Evolutionary conservation across 2,113 vertebrate species (phyloP), one percentile per base, ranked within the genome.

Genomic region (Campylomormyrus tamandua): DNA sequence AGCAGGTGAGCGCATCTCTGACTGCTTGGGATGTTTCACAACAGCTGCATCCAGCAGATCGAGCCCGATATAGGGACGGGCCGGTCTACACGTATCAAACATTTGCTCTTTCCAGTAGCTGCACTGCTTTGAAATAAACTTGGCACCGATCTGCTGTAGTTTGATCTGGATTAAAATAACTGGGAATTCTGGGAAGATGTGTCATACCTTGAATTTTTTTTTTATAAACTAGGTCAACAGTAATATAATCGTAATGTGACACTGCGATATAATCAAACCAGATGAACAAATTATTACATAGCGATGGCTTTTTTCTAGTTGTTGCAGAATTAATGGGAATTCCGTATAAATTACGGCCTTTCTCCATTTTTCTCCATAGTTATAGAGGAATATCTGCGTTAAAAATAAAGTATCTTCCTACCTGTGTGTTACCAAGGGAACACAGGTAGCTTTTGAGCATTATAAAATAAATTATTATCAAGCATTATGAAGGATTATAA

Each of bases 71-170:
- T 96, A 96, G 95, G 93, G 93, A 91, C 92, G 91, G 91, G 92
- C 93, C 92, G 92, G 94, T 93, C 93, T 93, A 94, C 95, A 94
- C 95, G 94, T 95, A 95, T 95, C 93, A 93, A 92, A 94, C 94
- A 94, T 96, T 49, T 50, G 45, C 94, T 95, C 94, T 95, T 94
- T 94, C 95, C 95, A 95, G 95, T 95, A 95, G 95, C 95, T 94
- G 92, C 93, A 93, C 93, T 93, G 93, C 94, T 95, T 95, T 94
- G 94, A 95, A 94, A 94, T 93, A 95, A 94, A 94, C 94, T 91
- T 93, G 94, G 94, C 94, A 19, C 93, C 94, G 93, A 94, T 50
- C 45, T 84, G 4, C 21, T 21, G 45, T 15, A 86, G 95, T 95
- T 94, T 94, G 93, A 92, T 94, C 91, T 91, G 93, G 94, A 92